These are phyloP conservation scores for Anticlea derivata DNA, from an alignment of 2,888 invertebrate genomes.

Conservation along the genomic window DNA sequence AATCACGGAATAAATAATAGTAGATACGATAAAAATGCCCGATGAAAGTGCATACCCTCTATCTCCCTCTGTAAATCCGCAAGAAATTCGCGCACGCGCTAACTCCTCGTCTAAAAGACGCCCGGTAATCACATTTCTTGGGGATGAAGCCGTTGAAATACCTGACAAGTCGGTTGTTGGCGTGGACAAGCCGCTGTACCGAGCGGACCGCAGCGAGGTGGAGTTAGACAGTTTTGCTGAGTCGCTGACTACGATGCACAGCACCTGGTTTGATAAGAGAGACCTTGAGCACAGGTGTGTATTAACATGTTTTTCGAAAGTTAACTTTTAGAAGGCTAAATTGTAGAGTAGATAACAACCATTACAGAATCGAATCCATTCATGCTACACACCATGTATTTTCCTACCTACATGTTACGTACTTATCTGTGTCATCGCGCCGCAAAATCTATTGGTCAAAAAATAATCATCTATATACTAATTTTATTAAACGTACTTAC, in stretches of 20 bases:
- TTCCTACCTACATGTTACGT: too few species aligned
- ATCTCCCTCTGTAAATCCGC: slow-evolving; percentile 72
- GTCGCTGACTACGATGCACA: slow-evolving; percentile 71
- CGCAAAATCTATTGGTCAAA: too few species aligned
- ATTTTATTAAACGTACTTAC: too few species aligned
- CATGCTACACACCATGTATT: too few species aligned
- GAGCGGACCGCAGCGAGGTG: slow-evolving; percentile 72
- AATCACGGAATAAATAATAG: not conserved
- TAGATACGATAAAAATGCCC: slow-evolving; percentile 70
- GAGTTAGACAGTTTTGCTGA: slow-evolving; percentile 84
- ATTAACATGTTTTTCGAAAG: slow-evolving; percentile 11
- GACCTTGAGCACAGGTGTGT: slow-evolving; percentile 84
- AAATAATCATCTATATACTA: too few species aligned
- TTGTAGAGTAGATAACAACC: too few species aligned
- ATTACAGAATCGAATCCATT: too few species aligned
- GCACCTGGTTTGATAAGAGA: slow-evolving; percentile 83
- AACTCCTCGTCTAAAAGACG: slow-evolving; percentile 77
- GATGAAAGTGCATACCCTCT: slow-evolving; percentile 84
- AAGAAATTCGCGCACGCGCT: slow-evolving; percentile 83
- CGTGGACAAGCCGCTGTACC: slow-evolving; percentile 63
- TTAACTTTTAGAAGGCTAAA: too few species aligned
- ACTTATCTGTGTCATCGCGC: too few species aligned
- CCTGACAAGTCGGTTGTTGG: slow-evolving; percentile 75
- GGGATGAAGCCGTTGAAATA: slow-evolving; percentile 72
- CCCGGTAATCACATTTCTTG: slow-evolving; percentile 67